These are phyloP conservation scores for Columba guinea DNA, from an alignment of 2,797 vertebrate genomes.

Conservation along the genomic window DNA sequence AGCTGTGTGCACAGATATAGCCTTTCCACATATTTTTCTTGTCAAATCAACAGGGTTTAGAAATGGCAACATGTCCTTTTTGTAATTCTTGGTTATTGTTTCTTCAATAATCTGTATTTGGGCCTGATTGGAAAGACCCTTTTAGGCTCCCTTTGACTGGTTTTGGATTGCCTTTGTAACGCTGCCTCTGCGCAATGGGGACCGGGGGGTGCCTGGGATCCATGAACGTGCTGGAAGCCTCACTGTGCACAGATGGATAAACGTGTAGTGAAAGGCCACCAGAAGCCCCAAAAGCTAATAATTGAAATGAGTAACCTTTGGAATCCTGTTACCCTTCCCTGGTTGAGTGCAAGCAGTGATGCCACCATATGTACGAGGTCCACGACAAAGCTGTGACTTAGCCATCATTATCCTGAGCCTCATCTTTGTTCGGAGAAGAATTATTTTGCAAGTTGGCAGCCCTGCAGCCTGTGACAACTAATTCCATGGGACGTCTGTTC, in stretches of 20 bases:
- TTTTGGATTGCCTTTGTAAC: neutral
- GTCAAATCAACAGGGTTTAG: neutral
- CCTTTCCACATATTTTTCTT: neutral
- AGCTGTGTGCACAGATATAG: neutral
- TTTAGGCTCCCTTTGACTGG: neutral
- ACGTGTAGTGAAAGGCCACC: neutral
- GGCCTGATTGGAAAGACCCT: neutral
- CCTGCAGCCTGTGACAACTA: neutral
- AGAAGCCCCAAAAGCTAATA: neutral
- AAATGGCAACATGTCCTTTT: neutral
- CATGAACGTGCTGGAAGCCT: neutral
- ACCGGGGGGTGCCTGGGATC: fast-evolving
- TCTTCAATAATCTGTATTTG: neutral
- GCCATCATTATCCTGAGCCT: neutral
- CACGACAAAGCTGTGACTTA: neutral
- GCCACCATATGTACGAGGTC: fast-evolving
- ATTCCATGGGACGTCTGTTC: neutral
- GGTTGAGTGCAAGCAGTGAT: neutral
- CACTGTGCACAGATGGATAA: neutral
- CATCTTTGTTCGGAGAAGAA: neutral
- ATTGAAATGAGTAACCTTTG: neutral
- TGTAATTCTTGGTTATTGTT: neutral
- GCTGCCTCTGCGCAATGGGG: neutral
- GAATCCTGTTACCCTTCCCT: neutral
- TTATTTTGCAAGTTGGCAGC: neutral